phyloP scores from a whole-genome alignment of 2,888 invertebrate genomes.

The Aleiodes leptofemur region DNA sequence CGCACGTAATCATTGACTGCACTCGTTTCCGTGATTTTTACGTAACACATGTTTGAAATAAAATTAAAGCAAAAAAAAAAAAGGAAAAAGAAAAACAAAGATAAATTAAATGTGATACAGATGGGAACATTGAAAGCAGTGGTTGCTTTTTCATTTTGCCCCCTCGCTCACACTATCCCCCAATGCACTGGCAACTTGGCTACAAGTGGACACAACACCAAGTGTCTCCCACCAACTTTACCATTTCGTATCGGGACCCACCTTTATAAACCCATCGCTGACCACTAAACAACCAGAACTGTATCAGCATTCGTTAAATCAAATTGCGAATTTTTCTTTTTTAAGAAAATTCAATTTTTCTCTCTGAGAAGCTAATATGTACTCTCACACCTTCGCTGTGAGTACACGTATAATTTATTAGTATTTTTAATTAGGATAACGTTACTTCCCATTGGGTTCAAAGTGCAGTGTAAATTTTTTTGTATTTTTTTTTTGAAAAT shows the following conservation, averaged over 20 bases:
- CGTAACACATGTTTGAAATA: constrained; percentile 58
- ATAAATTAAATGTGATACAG: constrained; percentile 22
- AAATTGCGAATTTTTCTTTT: constrained; percentile 47
- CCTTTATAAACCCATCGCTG: constrained; percentile 73
- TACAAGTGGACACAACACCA: constrained; percentile 16
- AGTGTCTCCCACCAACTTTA: constrained; percentile 62
- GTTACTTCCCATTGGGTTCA: neutral
- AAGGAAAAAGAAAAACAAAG: constrained; percentile 2
- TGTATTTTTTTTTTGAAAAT: neutral
- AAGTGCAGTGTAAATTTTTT: constrained; percentile 19
- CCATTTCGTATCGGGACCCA: constrained; percentile 67
- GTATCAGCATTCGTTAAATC: constrained; percentile 64
- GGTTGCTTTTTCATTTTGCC: constrained; percentile 38
- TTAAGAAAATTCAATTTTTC: constrained; percentile 35
- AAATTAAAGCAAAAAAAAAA: constrained; percentile 6
- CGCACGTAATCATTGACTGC: constrained; percentile 48
- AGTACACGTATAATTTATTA: constrained; percentile 57
- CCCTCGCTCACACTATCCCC: constrained; percentile 54
- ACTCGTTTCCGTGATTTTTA: constrained; percentile 69
- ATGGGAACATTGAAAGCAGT: constrained; percentile 5
- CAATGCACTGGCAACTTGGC: constrained; percentile 3
- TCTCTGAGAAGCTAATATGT: constrained; percentile 60
- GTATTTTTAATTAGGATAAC: constrained; percentile 16
- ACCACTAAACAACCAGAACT: constrained; percentile 67
- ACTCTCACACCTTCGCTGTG: constrained; percentile 67